Evolutionary conservation across 2,888 invertebrate genomes (phyloP).

Genomic region (Carabus problematicus): DNA sequence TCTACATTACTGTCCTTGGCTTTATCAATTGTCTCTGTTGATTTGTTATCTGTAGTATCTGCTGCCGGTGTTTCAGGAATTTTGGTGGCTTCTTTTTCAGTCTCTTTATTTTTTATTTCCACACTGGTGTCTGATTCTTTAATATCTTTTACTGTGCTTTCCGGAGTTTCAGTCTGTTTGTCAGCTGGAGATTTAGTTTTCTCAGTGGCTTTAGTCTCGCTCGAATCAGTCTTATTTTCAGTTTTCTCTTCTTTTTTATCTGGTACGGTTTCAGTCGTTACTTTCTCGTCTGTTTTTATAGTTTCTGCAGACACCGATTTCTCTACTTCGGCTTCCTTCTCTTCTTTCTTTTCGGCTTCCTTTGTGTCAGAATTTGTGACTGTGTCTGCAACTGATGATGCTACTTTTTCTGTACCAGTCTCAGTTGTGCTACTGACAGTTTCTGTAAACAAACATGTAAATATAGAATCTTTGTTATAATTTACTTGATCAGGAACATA

Average conservation of each 20-base stretch:
- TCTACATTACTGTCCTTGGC: not conserved
- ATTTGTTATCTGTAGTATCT: constrained; percentile 37
- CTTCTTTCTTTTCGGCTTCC: constrained; percentile 44
- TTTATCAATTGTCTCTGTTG: constrained; percentile 2
- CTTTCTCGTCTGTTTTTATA: constrained; percentile 44
- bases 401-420: constrained; percentile 51
- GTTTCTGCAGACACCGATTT: constrained; percentile 39
- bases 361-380: constrained; percentile 52
- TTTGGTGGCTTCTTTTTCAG: constrained; percentile 45
- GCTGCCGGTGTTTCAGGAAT: constrained; percentile 46
- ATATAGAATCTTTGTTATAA: constrained; percentile 13
- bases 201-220: not conserved
- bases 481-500: too few relatives aligned
- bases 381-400: constrained; percentile 52
- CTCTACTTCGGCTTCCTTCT: constrained; percentile 45
- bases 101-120: constrained; percentile 44
- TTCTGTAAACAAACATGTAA: constrained; percentile 28
- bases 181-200: constrained; percentile 10
- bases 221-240: not conserved
- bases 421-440: constrained; percentile 28
- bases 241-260: constrained; percentile 41
- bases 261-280: constrained; percentile 46
- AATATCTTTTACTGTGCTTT: constrained; percentile 42
- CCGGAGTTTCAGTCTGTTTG: constrained; percentile 38
- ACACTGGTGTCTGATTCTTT: constrained; percentile 45